Evolutionary conservation across 2,888 invertebrate genomes (phyloP).

Genomic region (Heliconius hortense): DNA sequence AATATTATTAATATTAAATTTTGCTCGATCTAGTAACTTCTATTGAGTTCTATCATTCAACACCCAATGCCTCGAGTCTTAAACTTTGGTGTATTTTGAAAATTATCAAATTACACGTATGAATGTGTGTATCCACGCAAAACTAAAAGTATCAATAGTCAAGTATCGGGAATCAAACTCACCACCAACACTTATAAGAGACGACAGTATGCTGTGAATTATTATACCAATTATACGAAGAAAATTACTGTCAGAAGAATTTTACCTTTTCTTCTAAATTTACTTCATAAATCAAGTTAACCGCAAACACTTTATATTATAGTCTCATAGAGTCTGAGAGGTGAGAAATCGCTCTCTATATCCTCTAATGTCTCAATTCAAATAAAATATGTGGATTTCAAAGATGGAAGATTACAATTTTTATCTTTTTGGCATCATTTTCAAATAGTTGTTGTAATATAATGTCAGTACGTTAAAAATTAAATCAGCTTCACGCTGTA

Average conservation of each 20-base stretch:
- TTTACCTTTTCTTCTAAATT: not conserved
- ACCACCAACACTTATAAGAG: not conserved
- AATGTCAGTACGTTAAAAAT: no score
- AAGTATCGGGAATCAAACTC: not conserved
- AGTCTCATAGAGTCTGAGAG: not conserved
- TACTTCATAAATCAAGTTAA: slow-evolving; percentile 18
- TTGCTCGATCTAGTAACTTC: no score
- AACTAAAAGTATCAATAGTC: no score
- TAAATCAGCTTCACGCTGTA: no score
- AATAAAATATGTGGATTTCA: slow-evolving; percentile 7
- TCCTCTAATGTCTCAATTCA: slow-evolving; percentile 4
- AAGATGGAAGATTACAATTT: not conserved
- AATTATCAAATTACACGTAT: no score
- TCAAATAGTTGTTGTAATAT: not conserved
- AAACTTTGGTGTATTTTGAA: no score
- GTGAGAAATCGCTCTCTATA: slow-evolving; percentile 10
- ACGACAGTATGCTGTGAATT: not conserved
- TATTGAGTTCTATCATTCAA: no score
- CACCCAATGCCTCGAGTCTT: no score
- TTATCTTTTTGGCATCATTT: not conserved
- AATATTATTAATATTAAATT: no score
- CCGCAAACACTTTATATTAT: slow-evolving; percentile 14
- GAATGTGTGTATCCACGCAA: not conserved
- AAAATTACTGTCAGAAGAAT: not conserved
- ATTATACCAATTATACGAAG: not conserved